A percentile compares a stretch with the other conserved stretches of the same genome.
Evolutionary conservation across 2,888 invertebrate species (phyloP).

Genomic region (Pristionchus maxplancki): DNA sequence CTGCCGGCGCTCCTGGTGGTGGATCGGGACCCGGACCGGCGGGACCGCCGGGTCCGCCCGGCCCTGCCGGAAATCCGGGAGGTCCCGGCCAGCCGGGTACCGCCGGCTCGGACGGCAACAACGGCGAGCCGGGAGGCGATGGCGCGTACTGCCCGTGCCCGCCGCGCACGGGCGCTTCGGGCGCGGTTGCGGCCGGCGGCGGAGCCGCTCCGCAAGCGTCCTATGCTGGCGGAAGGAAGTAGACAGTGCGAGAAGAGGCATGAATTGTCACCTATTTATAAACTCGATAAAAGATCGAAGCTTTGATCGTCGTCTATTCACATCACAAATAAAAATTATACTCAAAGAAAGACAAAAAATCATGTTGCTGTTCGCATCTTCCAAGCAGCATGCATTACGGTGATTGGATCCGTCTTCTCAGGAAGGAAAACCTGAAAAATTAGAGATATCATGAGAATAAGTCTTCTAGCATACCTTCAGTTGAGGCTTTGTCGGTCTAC

Average conservation of each 20-base stretch:
- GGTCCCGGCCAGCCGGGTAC: conserved; percentile 58
- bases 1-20: conserved; percentile 55
- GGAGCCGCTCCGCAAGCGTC: conserved; percentile 46
- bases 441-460: not conserved
- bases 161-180: conserved; percentile 57
- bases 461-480: no score
- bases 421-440: not conserved
- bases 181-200: conserved; percentile 51
- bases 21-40: conserved; percentile 61
- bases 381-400: not conserved
- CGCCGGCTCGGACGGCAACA: conserved; percentile 58
- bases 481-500: no score
- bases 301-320: no score
- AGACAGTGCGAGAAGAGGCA: not conserved
- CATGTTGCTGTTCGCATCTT: not conserved
- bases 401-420: not conserved
- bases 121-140: conserved; percentile 57
- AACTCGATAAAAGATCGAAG: no score
- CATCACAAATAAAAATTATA: no score
- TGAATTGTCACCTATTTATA: no score
- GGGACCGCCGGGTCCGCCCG: conserved; percentile 64
- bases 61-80: conserved; percentile 64
- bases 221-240: conserved; percentile 35
- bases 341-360: no score
- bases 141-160: conserved; percentile 58